Evolutionary conservation across 2,797 vertebrate genomes (phyloP).

Genomic region (Sebastes dallii): DNA sequence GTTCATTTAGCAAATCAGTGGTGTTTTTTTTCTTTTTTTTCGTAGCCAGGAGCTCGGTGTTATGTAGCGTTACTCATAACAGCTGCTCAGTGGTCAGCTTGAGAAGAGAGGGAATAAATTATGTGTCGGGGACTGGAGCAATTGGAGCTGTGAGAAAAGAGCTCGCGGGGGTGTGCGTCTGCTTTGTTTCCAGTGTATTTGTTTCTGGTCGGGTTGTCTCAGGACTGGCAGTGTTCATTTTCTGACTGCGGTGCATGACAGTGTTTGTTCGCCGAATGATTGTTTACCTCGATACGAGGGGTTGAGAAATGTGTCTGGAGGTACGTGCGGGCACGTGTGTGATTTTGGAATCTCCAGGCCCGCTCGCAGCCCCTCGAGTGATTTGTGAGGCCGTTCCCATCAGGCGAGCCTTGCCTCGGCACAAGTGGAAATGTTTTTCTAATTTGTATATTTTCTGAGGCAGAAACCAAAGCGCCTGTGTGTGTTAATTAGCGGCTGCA

Average conservation of each 20-base stretch:
- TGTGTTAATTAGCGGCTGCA: constrained; percentile 79
- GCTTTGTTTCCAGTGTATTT: constrained; percentile 62
- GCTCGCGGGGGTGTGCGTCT: constrained; percentile 18
- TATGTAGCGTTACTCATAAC: constrained; percentile 71
- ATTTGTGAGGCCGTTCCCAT: constrained; percentile 61
- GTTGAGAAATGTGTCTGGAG: background rate
- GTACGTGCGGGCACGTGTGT: background rate
- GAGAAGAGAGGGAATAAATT: constrained; percentile 55
- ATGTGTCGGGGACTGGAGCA: constrained; percentile 40
- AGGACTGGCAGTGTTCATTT: constrained; percentile 21
- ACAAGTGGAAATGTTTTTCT: constrained; percentile 81
- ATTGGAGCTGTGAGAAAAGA: constrained; percentile 30
- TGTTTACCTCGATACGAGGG: constrained; percentile 21
- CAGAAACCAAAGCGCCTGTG: constrained; percentile 68
- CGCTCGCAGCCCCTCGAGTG: background rate
- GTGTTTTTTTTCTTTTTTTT: constrained; percentile 1
- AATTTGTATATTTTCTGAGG: constrained; percentile 84
- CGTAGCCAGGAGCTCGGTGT: constrained; percentile 51
- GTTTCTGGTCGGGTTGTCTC: constrained; percentile 28
- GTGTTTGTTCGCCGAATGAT: constrained; percentile 14
- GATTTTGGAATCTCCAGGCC: background rate
- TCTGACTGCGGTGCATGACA: constrained; percentile 3
- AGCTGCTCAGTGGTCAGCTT: constrained; percentile 53
- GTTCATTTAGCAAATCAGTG: constrained; percentile 56
- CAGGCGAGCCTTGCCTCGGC: constrained; percentile 45